A percentile compares a stretch with the other conserved stretches of the same genome.
phyloP scores from a whole-genome alignment of 2,113 vertebrate genomes.

The Trichechus manatus region DNA sequence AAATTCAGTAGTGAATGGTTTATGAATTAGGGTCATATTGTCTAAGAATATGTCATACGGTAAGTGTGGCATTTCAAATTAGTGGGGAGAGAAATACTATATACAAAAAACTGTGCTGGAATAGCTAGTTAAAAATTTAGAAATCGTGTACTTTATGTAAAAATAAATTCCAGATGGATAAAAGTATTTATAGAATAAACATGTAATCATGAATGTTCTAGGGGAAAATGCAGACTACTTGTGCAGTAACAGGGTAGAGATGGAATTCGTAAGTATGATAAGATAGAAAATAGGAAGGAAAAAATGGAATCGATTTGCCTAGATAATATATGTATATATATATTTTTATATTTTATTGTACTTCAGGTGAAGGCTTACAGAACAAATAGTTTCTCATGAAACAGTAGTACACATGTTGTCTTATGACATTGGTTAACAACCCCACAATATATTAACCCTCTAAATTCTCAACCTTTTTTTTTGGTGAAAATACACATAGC shows the following conservation, averaged over 20 bases:
- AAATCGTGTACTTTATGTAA: background rate
- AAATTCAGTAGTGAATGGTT: background rate
- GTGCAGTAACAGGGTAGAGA: background rate
- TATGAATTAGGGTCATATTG: background rate
- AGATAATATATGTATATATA: too few species aligned
- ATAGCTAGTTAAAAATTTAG: conserved; percentile 32
- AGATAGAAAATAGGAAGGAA: background rate
- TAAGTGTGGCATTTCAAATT: background rate
- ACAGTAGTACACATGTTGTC: too few species aligned
- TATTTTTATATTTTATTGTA: too few species aligned
- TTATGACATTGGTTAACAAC: too few species aligned
- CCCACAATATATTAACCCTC: too few species aligned
- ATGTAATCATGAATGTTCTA: background rate
- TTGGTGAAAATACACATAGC: too few species aligned
- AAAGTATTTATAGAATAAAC: background rate
- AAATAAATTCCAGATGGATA: background rate
- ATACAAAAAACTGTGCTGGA: background rate
- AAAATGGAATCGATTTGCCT: background rate
- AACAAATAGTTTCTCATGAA: too few species aligned
- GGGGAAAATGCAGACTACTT: background rate
- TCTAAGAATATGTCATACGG: background rate
- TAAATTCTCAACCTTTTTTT: too few species aligned
- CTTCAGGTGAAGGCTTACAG: too few species aligned
- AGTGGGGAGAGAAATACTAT: background rate
- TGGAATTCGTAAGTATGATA: background rate